Base-by-base conservation (phyloP, 2,113 vertebrate genomes). In the Cebidichthys violaceus region DNA sequence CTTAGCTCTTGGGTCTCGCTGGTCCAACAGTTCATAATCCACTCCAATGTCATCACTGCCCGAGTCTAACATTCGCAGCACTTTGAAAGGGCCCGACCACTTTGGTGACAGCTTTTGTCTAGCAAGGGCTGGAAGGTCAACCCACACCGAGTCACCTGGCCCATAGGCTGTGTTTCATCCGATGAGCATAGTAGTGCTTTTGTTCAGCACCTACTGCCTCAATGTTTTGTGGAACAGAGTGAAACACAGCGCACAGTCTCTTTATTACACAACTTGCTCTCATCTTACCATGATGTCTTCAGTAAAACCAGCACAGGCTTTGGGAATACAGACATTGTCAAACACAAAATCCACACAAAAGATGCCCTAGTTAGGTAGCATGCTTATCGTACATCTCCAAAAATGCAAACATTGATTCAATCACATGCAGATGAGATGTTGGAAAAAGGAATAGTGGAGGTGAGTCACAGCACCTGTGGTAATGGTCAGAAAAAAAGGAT, bases 381-480 rank as follows among this genome's bases (percentile, higher is more conserved):
- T 35, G 54, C 54, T 20, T 81, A 69, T 54, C 73, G 29, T 29
- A 83, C 61, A 35, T 73, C 35, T 2, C 68, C 73, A 54, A 74
- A 77, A 52, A 85, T 72, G 78, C 83, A 67, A 24, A 47, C 68
- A 20, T 15, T 85, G 45, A 86, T 82, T 82, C 31, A 77, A 31
- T 76, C 64, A 71, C 65, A 67, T 45, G 41, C 27, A 14, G 61
- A 35, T 0, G 29, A 61, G 60, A 72, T 74, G 78, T 17, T 78
- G 68, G 64, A 43, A 82, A 77, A 73, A 37, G 73, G 62, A 24
- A 24, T 86, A 31, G 57, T 86, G 7, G 69, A 86, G 55, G n/a
- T 59, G 3, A 81, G 74, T 45, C 55, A 67, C 47, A 86, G 75
- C 75, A 15, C 79, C 84, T 31, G 72, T 70, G 27, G 50, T 71